Evolutionary conservation across 2,888 invertebrate species (phyloP).

Genomic region (Drosophila seclusa): DNA sequence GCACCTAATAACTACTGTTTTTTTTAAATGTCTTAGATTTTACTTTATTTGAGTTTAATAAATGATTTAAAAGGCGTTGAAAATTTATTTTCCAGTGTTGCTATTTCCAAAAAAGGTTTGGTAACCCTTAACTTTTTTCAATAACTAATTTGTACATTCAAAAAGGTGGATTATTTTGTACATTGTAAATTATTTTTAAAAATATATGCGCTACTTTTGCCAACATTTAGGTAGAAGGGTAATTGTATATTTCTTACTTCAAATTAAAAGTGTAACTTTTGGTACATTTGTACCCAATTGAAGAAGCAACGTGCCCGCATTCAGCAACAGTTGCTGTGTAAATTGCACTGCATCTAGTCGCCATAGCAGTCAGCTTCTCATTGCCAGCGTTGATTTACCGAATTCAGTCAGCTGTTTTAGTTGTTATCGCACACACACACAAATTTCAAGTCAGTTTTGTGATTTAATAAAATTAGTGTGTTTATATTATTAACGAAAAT

Average conservation of each 20-base stretch:
- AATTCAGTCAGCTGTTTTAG: constrained; percentile 51
- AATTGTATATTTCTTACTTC: not conserved
- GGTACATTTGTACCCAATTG: not conserved
- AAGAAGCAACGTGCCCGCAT: not conserved
- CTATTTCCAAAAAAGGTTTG: not conserved
- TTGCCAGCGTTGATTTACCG: not conserved
- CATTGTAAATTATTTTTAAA: not conserved
- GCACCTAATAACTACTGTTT: not conserved
- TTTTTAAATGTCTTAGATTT: not conserved
- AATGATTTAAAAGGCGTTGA: not conserved
- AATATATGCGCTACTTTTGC: not conserved
- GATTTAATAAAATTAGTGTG: constrained; percentile 14
- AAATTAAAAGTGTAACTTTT: not conserved
- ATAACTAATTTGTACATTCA: not conserved
- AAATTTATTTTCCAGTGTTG: not conserved
- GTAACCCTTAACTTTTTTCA: not conserved
- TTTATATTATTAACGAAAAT: constrained; percentile 3
- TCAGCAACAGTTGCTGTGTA: not conserved
- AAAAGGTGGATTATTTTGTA: not conserved
- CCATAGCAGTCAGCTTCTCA: constrained; percentile 41
- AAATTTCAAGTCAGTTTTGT: constrained; percentile 44
- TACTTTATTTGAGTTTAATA: not conserved
- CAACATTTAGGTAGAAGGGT: not conserved
- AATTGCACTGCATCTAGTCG: constrained; percentile 29
- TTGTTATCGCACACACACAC: constrained; percentile 26